A percentile compares a stretch with the other conserved stretches of the same genome.
Conservation (phyloP, 2,113 vertebrate genomes). For the Halcyon malimbica region DNA sequence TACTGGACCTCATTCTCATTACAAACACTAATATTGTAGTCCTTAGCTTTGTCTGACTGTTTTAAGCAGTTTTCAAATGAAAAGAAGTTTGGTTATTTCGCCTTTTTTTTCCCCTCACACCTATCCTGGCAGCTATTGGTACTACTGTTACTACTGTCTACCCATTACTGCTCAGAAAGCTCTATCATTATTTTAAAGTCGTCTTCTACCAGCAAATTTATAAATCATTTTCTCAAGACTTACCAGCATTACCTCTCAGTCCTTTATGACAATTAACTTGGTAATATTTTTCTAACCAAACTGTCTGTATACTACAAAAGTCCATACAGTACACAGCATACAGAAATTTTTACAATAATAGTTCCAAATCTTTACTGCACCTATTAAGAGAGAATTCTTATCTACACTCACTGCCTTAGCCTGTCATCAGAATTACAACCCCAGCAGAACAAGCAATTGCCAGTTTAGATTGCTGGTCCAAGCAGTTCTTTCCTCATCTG, state of each 20-base stretch:
- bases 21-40: neutral
- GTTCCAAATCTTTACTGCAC: neutral
- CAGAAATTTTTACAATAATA: neutral
- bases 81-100: neutral
- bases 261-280: neutral
- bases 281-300: neutral
- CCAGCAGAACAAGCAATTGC: neutral
- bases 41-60: neutral
- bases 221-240: neutral
- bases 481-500: neutral
- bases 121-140: neutral
- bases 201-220: neutral
- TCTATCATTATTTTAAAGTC: neutral
- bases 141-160: neutral
- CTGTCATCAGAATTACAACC: neutral
- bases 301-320: neutral
- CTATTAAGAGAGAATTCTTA: neutral
- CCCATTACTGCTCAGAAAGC: neutral
- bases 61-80: neutral
- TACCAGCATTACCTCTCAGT: neutral
- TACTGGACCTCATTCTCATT: neutral
- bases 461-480: accelerated
- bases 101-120: neutral
- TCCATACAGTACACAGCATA: neutral
- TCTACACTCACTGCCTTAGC: neutral